These are phyloP conservation scores for Pangasianodon gigas DNA, from an alignment of 2,113 vertebrate species.

Conservation along the genomic window DNA sequence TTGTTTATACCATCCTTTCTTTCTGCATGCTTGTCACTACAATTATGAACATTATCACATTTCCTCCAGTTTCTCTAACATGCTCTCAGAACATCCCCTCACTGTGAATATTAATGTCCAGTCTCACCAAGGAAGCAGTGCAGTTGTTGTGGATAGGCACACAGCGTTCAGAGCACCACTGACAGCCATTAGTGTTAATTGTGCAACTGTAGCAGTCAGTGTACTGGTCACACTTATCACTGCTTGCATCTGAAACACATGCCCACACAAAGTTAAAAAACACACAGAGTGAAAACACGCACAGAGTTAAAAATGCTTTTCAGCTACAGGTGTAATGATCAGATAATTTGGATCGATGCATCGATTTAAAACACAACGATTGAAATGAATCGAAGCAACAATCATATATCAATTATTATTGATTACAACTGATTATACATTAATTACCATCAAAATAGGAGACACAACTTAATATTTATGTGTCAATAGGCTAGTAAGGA, in stretches of 20 bases:
- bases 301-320: background rate
- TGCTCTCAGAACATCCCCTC: background rate
- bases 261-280: background rate
- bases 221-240: constrained; percentile 90
- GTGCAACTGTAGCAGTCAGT: constrained; percentile 98
- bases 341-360: background rate
- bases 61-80: background rate
- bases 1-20: background rate
- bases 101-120: background rate
- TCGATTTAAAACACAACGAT: background rate
- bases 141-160: constrained; percentile 87
- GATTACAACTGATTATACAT: background rate
- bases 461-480: background rate
- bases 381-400: background rate
- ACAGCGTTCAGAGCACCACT: constrained; percentile 90
- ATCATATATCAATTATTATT: background rate
- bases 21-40: background rate
- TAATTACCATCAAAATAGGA: background rate
- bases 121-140: constrained; percentile 80
- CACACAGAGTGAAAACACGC: no score
- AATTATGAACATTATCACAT: background rate
- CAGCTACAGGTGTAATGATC: background rate
- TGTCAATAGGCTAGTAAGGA: background rate
- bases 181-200: constrained; percentile 91
- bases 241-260: constrained; percentile 76